Evolutionary conservation across 1,140 invertebrate species (phyloP), one percentile per base, ranked within the genome.

Genomic region (Platyura marginata): DNA sequence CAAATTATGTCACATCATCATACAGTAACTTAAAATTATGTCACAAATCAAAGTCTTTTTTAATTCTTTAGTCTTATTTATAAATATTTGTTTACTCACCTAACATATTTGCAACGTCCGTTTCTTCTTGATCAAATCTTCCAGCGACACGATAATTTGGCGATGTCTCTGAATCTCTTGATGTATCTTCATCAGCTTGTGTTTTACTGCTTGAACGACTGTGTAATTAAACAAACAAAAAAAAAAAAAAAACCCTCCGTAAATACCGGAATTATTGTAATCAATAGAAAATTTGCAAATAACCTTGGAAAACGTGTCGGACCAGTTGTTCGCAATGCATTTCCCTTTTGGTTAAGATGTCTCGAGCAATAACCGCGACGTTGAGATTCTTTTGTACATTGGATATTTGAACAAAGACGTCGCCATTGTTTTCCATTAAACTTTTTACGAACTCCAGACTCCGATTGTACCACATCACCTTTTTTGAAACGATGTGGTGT

Each of bases 361-460:
- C 93, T 67, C 18, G 93, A 98, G 63, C 94, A 98, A 64, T 78
- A 98, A 6, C 94, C 94, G 46, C 91, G 71, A 29, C 93, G 68
- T 66, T 98, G 94, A 51, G 91, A 96, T 69, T 98, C 94, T 69
- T 98, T 98, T n/a, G 78, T 84, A 65, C 94, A 98, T 43, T 84
- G 84, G 57, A 91, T 84, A 62, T 86, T 89, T 45, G 89, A 92
- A 49, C 59, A 61, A 33, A 98, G 71, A 52, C 94, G 71, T 48
- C 94, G 72, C 95, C 94, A 98, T 60, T 98, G 95, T 68, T 98
- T 98, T 4, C 95, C 95, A 69, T 98, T 98, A 63, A 94, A 98
- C 68, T 98, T 98, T 68, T 98, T 98, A 3, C 92, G 69, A 49
- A 98, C 92, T 47, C 94, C 94, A 57, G 88, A 94, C 37, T 91